These are phyloP conservation scores for Capreolus pygargus DNA, from an alignment of 2,113 vertebrate genomes.

Conservation along the genomic window DNA sequence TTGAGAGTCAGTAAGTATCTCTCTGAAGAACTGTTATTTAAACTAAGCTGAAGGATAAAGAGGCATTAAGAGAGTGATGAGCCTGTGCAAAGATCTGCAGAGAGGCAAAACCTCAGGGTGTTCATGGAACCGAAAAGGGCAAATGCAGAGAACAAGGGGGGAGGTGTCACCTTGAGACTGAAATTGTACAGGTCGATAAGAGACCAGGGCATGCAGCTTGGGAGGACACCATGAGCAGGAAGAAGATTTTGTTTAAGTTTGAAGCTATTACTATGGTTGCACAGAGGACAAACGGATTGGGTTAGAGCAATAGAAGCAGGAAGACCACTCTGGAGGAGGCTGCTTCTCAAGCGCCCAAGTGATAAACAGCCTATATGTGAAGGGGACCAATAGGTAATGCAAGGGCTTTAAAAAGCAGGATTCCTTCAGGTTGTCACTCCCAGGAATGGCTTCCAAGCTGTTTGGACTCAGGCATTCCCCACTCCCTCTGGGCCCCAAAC, in stretches of 20 bases:
- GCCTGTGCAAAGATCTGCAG: neutral
- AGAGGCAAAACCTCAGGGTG: neutral
- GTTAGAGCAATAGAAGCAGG: neutral
- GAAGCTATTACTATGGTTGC: neutral
- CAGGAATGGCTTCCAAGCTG: neutral
- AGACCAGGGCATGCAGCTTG: neutral
- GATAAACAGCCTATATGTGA: accelerated
- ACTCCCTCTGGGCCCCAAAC: neutral
- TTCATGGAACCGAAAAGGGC: neutral
- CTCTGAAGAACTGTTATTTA: neutral
- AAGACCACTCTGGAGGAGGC: neutral
- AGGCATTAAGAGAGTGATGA: neutral
- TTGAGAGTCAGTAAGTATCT: neutral
- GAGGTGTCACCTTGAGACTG: neutral
- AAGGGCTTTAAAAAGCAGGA: neutral
- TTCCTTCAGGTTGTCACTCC: neutral
- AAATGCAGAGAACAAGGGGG: neutral
- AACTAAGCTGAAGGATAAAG: neutral
- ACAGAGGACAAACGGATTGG: neutral
- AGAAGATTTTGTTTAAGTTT: neutral
- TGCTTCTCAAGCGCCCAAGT: too few species aligned
- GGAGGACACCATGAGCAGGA: neutral
- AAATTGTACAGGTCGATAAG: neutral
- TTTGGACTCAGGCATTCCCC: too few species aligned
- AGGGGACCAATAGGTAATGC: neutral